These are phyloP conservation scores for Drosophila birchii DNA, from an alignment of 2,888 invertebrate species.

Conservation along the genomic window DNA sequence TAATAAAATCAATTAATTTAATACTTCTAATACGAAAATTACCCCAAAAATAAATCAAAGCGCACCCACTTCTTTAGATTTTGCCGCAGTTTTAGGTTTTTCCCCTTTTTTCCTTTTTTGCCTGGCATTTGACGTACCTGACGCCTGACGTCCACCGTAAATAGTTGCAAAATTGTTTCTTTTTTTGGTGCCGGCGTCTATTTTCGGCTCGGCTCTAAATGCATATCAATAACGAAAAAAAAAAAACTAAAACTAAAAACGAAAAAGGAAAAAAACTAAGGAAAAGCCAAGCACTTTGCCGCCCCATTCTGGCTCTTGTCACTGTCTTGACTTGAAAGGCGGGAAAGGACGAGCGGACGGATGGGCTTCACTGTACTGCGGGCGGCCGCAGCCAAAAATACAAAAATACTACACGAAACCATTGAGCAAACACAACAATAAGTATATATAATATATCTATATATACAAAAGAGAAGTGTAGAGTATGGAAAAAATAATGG, in stretches of 20 bases:
- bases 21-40: background rate
- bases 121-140: constrained; percentile 51
- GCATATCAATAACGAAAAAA: constrained; percentile 45
- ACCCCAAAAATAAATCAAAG: constrained; percentile 16
- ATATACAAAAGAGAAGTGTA: background rate
- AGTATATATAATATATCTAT: background rate
- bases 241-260: background rate
- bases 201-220: constrained; percentile 47
- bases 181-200: constrained; percentile 47
- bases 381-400: constrained; percentile 52
- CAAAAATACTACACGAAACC: constrained; percentile 49
- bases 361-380: constrained; percentile 37
- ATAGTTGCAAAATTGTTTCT: constrained; percentile 51
- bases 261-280: background rate
- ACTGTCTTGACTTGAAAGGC: constrained; percentile 43
- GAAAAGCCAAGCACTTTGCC: constrained; percentile 25
- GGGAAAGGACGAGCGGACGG: background rate
- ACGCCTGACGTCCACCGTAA: constrained; percentile 46
- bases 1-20: constrained; percentile 11
- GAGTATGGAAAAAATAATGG: constrained; percentile 29
- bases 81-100: constrained; percentile 16
- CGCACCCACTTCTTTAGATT: constrained; percentile 1
- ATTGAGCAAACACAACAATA: constrained; percentile 48
- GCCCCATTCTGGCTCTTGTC: constrained; percentile 39
- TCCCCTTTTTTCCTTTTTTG: constrained; percentile 14